A percentile compares a stretch with the other conserved stretches of the same genome.
phyloP scores from a whole-genome alignment of 2,888 invertebrate genomes.

The Rhimphoctona megacephalus region DNA sequence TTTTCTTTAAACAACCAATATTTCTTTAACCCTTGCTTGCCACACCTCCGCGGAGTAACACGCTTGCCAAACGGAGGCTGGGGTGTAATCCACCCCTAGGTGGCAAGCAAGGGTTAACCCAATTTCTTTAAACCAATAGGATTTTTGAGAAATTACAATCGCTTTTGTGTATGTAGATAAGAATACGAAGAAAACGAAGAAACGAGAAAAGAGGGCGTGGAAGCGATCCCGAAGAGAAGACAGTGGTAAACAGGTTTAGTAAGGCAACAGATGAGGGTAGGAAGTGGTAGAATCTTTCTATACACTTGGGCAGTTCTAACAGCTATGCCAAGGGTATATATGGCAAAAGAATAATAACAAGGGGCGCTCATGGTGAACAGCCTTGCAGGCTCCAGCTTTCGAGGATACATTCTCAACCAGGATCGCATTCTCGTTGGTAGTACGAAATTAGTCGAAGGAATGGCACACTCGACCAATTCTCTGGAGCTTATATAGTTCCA shows the following conservation, averaged over 20 bases:
- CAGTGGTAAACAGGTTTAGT: slow-evolving; percentile 79
- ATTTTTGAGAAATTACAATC: slow-evolving; percentile 1
- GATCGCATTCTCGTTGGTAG: slow-evolving; percentile 60
- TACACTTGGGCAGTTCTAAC: slow-evolving; percentile 5
- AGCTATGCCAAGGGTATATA: slow-evolving; percentile 29
- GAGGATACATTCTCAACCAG: slow-evolving; percentile 64
- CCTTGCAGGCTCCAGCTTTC: slow-evolving; percentile 62
- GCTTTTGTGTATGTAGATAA: background rate
- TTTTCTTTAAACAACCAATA: background rate
- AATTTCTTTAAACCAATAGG: no score
- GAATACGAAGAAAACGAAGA: slow-evolving; percentile 23
- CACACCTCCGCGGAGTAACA: no score
- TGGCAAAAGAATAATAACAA: slow-evolving; percentile 25
- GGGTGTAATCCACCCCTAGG: no score
- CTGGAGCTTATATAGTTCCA: slow-evolving; percentile 42
- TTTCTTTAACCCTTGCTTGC: no score
- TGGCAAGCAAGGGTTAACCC: no score
- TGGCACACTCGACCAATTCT: slow-evolving; percentile 17
- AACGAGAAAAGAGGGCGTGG: slow-evolving; percentile 62
- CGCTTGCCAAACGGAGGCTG: no score
- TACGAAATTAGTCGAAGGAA: slow-evolving; percentile 49
- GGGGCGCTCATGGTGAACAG: slow-evolving; percentile 6
- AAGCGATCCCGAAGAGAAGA: slow-evolving; percentile 74
- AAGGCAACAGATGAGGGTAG: slow-evolving; percentile 75
- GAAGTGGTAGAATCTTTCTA: slow-evolving; percentile 73